Base-by-base conservation (phyloP, 23 tunicate genomes). In the Aplidium turbinatum region DNA sequence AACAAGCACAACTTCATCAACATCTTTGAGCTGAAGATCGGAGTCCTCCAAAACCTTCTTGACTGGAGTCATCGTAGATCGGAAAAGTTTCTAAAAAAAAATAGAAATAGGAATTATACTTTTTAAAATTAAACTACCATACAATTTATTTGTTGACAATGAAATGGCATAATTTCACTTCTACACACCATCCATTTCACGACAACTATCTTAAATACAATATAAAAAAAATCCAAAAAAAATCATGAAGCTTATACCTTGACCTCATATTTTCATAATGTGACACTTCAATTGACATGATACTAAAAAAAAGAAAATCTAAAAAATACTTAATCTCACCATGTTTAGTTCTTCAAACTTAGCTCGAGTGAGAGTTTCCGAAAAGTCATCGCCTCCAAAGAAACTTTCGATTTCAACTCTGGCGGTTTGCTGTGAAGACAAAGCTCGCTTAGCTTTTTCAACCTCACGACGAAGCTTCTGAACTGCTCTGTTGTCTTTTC, bases 371-470 rank as follows among this genome's bases (percentile, higher is more conserved):
- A 94, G 51, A 65, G 95, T 78, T 67, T 94, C 99, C 4, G 95
- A 87, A 56, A 94, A 94, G 82, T 94, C 99, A 1, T 81, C 85
- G 31, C 99, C 99, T 20, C 82, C 86, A 47, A 77, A 87, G 69
- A 94, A 87, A 33, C 85, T 77, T 67, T 94, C 99, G 47, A 94
- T 94, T 77, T 94, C 95, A 25, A 94, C 90, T 45, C 78, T 78
- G 40, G 90, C 85, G 7, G 80, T 77, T 72, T 94, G 99, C 38
- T 72, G 82, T 25, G 89, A 76, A 1, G 99, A 94, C 1, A 94
- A 83, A 65, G 99, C 90, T 1, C 99, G 84, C 69, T 94, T 94
- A 30, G 99, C 99, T 35, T 94, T 94, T 72, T 94, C 99, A 31
- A 82, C 89, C 73, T 94, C 99, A 24, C 99, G 79, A 23, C 99